phyloP scores from a whole-genome alignment of 2,113 vertebrate species.

The Chlamydotis undulata region DNA sequence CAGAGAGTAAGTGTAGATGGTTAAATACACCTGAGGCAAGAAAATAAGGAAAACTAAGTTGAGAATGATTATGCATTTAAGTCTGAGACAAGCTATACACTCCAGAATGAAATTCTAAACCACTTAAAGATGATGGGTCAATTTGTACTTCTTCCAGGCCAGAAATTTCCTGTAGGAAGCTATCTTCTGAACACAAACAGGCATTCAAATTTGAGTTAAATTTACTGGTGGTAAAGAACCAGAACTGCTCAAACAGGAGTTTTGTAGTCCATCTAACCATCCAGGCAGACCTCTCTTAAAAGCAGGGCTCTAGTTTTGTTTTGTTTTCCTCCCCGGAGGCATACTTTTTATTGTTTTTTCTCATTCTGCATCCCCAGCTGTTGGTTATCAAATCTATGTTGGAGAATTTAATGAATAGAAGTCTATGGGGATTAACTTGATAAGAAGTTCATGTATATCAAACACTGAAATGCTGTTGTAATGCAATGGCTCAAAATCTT shows the following conservation, averaged over 20 bases:
- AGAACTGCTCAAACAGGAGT: not conserved
- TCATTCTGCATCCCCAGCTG: not conserved
- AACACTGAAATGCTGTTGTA: conserved; percentile 38
- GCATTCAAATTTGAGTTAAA: not conserved
- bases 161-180: not conserved
- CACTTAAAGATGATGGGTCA: not conserved
- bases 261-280: not conserved
- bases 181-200: not conserved
- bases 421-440: conserved; percentile 47
- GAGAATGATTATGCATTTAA: not conserved
- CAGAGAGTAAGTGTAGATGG: not conserved
- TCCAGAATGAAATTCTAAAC: not conserved
- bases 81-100: not conserved
- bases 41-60: not conserved
- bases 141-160: not conserved
- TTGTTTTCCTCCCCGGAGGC: not conserved
- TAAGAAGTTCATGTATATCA: conserved; percentile 48
- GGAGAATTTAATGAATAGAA: conserved; percentile 51
- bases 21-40: not conserved
- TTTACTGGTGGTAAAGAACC: not conserved
- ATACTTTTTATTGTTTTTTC: not conserved
- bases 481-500: conserved; percentile 48
- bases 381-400: conserved; percentile 37
- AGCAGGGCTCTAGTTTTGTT: not conserved
- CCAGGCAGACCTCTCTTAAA: not conserved